Base-by-base conservation (phyloP, 2,888 invertebrate species). In the Cheilosia scutellata region DNA sequence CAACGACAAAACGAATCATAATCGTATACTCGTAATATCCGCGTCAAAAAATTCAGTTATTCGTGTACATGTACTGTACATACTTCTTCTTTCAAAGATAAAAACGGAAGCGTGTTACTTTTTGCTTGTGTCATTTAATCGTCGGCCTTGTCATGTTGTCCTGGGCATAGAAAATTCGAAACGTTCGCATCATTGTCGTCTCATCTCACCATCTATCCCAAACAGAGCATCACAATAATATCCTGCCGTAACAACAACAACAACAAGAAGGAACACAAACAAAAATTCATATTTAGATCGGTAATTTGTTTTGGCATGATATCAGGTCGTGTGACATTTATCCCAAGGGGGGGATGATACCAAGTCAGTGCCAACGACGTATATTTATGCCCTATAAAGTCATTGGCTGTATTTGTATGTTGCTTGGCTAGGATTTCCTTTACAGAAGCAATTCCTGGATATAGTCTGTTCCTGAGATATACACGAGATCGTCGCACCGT, bases 291-390 rank as follows among this genome's bases (percentile, higher is more conserved):
- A 86, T 86, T 86, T 86, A 86, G 86, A 86, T 86, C 76, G 76
- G 86, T 86, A 86, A 86, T 86, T 86, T 77, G 86, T 86, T 86
- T 86, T 86, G 86, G 86, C 86, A 82, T 76, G 86, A 82, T 86
- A 86, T 82, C 86, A 76, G 51, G 86, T 62, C 80, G 66, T 86
- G 82, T 86, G 86, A 86, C 82, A 86, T 82, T 82, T 86, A 86
- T 82, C 76, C 86, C 71, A 29, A 77, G 76, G 82, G 84, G 68
- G 71, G 68, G 71, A 63, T 75, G 79, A 65, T 63, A 63, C 72
- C 51, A 27, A 53, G 58, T 44, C 58, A 71, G 49, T 65, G 37
- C 65, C 37, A 29, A 9, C 37, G 29, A 37, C 57, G 62, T 68
- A 57, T 68, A 63, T 68, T 68, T 63, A 7, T 66, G 29, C 31